Conservation (phyloP, 2,113 vertebrate species). For the Scomber scombrus region DNA sequence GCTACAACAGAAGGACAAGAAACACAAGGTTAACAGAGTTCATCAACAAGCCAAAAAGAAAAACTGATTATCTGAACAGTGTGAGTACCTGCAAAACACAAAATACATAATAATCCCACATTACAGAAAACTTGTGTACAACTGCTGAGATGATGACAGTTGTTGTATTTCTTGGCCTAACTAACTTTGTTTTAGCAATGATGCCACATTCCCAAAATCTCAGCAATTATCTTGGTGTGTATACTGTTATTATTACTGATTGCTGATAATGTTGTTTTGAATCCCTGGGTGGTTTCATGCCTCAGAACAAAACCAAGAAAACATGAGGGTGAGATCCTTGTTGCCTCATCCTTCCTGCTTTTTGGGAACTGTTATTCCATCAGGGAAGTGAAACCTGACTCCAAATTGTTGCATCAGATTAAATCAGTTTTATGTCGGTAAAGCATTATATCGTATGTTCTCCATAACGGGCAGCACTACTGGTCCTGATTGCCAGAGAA, state of each 20-base stretch:
- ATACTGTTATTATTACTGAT: neutral
- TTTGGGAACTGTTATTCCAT: constrained; percentile 39
- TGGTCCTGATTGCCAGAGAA: constrained; percentile 5
- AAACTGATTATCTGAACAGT: neutral
- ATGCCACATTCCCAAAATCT: constrained; percentile 11
- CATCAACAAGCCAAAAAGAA: neutral
- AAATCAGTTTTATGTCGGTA: constrained; percentile 40
- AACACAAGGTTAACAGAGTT: neutral
- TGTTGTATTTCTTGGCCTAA: neutral
- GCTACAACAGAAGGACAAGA: neutral
- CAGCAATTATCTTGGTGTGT: neutral
- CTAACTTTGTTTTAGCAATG: neutral
- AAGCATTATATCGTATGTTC: constrained; percentile 18
- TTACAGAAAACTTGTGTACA: neutral
- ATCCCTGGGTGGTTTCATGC: constrained; percentile 14
- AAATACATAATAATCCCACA: neutral
- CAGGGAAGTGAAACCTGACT: constrained; percentile 39
- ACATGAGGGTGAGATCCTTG: constrained; percentile 20
- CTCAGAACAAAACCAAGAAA: constrained; percentile 35
- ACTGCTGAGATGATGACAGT: neutral
- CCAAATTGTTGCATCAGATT: constrained; percentile 63
- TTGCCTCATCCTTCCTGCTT: constrained; percentile 67
- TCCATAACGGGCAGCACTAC: constrained; percentile 17
- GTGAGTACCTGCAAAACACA: too few species aligned
- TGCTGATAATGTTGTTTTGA: neutral